Base-by-base conservation (phyloP, 2,113 vertebrate species). In the Sapajus apella region DNA sequence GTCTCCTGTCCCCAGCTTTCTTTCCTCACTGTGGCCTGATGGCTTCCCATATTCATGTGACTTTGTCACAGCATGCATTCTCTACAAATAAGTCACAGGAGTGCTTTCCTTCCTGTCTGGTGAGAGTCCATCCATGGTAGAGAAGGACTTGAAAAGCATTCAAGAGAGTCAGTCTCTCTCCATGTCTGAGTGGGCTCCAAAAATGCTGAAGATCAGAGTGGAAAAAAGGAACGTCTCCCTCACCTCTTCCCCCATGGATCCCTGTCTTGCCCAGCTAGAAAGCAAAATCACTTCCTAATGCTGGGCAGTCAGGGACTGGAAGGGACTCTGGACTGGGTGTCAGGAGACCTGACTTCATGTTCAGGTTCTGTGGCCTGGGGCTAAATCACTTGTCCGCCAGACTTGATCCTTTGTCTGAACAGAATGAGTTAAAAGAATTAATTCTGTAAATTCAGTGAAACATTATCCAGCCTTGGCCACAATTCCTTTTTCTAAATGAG, bases 341-440 rank as follows among this genome's bases (percentile, higher is more conserved):
- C 30, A 1, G 10, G 25, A 52, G 3, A 80, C n/a, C 68, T 25
- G 52, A 50, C 27, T 66, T 83, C 61, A 73, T 6, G 5, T 20
- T 58, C 35, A 30, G 2, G 27, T 56, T 58, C 55, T 90, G 11
- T 35, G 79, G n/a, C 30, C 45, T 66, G 30, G 35, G 27, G 14
- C 30, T 92, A 32, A 77, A 43, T 68, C 40, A 11, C 11, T 73
- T 64, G 6, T 56, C 35, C 32, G 11, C 43, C 30, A 17, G 35
- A 35, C 40, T 16, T 50, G 14, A 17, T 32, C 27, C 61, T 77
- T 76, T 75, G n/a, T 83, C 73, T 50, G 81, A 73, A 88, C 27
- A 1, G 50, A 80, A 80, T 45, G 37, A 58, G 52, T 88, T 76
- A 55, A 95, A 18, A 73, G 68, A 79, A 94, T 94, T 91, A 37